Conservation (phyloP, 2,113 vertebrate species). For the Ovis aries region DNA sequence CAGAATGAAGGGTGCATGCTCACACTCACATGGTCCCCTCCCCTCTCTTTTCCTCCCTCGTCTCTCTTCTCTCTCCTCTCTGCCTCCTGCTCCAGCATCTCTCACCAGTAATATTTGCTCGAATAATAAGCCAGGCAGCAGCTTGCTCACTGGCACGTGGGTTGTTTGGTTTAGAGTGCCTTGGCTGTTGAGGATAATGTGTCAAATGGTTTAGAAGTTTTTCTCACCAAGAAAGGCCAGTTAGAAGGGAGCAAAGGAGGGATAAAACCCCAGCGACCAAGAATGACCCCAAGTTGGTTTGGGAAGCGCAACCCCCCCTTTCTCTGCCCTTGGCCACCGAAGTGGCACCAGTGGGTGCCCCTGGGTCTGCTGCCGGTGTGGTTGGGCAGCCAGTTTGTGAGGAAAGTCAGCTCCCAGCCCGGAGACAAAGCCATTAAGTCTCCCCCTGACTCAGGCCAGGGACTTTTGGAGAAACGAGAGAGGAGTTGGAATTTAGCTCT, state of each 20-base stretch:
- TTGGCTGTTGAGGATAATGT: neutral
- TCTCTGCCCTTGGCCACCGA: neutral
- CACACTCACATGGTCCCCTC: accelerated
- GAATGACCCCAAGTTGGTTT: neutral
- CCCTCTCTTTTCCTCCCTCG: neutral
- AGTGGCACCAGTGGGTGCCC: neutral
- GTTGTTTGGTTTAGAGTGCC: neutral
- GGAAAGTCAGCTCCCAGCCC: neutral
- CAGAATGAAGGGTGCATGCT: neutral
- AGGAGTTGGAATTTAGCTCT: neutral
- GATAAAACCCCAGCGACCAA: neutral
- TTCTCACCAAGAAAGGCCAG: neutral
- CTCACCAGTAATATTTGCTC: accelerated
- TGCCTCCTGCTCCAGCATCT: neutral
- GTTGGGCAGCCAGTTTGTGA: neutral
- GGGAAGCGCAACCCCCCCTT: accelerated
- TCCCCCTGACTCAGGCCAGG: neutral
- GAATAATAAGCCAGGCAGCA: neutral
- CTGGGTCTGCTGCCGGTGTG: neutral
- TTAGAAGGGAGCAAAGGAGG: neutral
- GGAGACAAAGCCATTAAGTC: neutral
- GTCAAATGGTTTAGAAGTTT: neutral
- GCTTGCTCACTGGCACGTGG: neutral
- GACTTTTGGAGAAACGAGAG: neutral
- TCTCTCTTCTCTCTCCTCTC: neutral